Base-by-base conservation (phyloP, 1,140 invertebrate species). In the Scaptomyza pallida region DNA sequence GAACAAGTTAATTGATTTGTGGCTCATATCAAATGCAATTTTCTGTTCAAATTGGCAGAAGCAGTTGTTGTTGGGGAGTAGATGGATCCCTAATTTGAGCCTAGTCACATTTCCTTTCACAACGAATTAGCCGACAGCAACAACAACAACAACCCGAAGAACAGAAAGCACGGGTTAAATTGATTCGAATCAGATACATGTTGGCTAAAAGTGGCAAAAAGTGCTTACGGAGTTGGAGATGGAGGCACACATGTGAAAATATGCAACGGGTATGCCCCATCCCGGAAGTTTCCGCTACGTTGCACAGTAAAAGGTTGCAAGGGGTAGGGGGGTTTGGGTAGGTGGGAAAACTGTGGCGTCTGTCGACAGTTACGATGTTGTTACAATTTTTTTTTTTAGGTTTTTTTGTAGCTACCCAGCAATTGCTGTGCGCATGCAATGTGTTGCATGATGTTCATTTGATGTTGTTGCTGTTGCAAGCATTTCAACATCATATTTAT, bases 371-470 rank as follows among this genome's bases (percentile, higher is more conserved):
- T 73, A 55, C 64, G 61, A 69, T 68, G 70, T 73, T 76, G 74
- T 76, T 69, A 75, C 69, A 73, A 67, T 72, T 75, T 75, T n/a
- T n/a, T n/a, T n/a, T n/a, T n/a, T n/a, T n/a, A n/a, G n/a, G n/a
- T n/a, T n/a, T n/a, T n/a, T 72, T 69, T 23, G 41, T 37, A 60
- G 52, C 48, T 64, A 71, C 33, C 69, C 16, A 30, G 26, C 52
- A 73, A 60, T 62, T 75, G 55, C 44, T 51, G 43, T 61, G 69
- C 47, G 64, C 86, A 89, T 89, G 85, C 85, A 89, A 89, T 85
- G 83, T 89, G 85, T 89, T 89, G 80, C 85, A 89, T 89, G 85
- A 21, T 59, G 10, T 35, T 52, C 0, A 15, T 59, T 13, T 47
- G 9, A n/a, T 21, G 67, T 57, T 55, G 15, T 64, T 50, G 26